Evolutionary conservation across 2,797 vertebrate genomes (phyloP), one percentile per base, ranked within the genome.

Genomic region (Sebastes kiyomatsui): DNA sequence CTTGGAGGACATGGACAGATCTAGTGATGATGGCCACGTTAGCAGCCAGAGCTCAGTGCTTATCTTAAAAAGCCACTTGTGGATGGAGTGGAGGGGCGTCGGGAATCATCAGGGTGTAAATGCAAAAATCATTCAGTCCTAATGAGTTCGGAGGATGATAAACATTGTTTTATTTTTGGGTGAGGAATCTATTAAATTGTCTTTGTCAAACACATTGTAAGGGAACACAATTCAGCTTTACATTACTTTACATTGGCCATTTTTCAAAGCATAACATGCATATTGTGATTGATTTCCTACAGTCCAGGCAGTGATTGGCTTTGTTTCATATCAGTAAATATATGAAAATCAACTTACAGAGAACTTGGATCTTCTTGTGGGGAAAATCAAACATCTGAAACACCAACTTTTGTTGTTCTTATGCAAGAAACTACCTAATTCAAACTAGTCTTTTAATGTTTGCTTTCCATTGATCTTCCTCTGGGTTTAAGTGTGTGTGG

Each of bases 1-100:
- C 82, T 88, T 52, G 70, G 61, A 83, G 85, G 83, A 85, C 86
- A 33, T 9, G 84, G 70, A 55, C 69, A 76, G 88, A 90, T 86
- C 83, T 33, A n/a, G 33, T 10, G 38, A 71, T 87, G 89, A 89
- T 83, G 90, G 72, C 68, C 80, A 52, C 67, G 83, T 89, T 84
- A 77, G 74, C 71, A 20, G 64, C 71, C 25, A 66, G 67, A 85
- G 81, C 67, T 84, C 70, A 32, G 61, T n/a, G 75, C 81, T 90
- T 76, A 85, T 87, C 79, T 77, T 16, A 28, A 73, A 77, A 80
- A 68, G 30, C 76, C 79, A 82, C 74, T 80, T 55, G 59, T 79
- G 72, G 82, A 68, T 70, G 59, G 28, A 84, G 64, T 18, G 1
- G 8, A 54, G 38, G 49, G 49, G 49, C 18, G 20, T 2, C 2